A percentile compares a stretch with the other conserved stretches of the same genome.
These are phyloP conservation scores for Podarcis lilfordi DNA, from an alignment of 2,797 vertebrate species.

Conservation along the genomic window DNA sequence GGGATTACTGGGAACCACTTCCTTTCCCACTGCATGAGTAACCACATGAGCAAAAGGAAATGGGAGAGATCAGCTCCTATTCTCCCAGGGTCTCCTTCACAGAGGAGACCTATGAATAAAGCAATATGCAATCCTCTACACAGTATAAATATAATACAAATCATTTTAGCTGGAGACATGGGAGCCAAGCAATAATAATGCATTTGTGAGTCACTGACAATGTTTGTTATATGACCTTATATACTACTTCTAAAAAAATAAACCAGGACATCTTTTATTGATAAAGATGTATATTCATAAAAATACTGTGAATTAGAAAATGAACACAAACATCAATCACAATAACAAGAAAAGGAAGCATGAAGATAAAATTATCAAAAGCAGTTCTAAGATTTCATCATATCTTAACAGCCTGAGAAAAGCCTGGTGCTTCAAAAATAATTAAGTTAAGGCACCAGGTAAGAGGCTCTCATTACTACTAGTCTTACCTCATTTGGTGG, in stretches of 20 bases:
- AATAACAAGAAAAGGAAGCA: not conserved
- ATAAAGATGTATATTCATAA: not conserved
- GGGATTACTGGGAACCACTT: constrained; percentile 37
- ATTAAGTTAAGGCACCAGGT: not conserved
- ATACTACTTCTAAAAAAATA: not conserved
- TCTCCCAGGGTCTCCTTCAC: not conserved
- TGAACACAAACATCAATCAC: not conserved
- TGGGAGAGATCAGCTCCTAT: not conserved
- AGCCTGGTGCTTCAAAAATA: not conserved
- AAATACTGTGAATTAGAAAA: not conserved
- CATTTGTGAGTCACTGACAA: not conserved
- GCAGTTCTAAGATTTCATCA: not conserved
- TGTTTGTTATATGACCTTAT: not conserved
- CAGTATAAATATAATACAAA: not conserved
- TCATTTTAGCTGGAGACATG: not conserved
- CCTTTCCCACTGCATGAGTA: constrained; percentile 17
- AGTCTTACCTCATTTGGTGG: not conserved
- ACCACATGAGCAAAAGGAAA: not conserved
- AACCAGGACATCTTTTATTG: not conserved
- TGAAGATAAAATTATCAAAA: not conserved
- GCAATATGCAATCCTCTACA: not conserved
- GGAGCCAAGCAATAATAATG: not conserved
- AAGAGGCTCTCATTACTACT: not conserved
- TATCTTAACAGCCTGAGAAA: not conserved
- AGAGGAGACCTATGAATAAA: not conserved